Percentiles rank a stretch among this genome's conserved stretches.
phyloP scores from a whole-genome alignment of 2,888 invertebrate species.

The Dynastes grantii region DNA sequence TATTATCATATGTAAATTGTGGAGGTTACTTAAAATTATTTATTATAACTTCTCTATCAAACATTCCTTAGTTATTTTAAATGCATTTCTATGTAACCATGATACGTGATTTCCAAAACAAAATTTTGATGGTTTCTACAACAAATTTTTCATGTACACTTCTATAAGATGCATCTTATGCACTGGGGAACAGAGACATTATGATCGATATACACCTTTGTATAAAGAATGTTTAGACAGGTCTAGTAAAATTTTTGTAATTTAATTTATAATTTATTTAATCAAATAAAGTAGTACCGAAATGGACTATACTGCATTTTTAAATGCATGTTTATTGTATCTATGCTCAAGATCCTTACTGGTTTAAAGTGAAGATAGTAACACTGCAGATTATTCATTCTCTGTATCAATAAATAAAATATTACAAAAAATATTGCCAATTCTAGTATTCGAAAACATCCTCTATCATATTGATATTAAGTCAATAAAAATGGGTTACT shows the following conservation, averaged over 20 bases:
- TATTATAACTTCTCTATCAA: slow-evolving; percentile 29
- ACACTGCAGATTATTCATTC: not conserved
- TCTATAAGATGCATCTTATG: not conserved
- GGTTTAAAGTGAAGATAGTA: not conserved
- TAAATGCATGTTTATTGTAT: slow-evolving; percentile 30
- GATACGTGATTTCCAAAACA: not conserved
- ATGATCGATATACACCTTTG: slow-evolving; percentile 29
- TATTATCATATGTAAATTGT: slow-evolving; percentile 23
- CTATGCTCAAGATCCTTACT: slow-evolving; percentile 13
- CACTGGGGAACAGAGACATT: slow-evolving; percentile 33
- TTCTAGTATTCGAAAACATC: not conserved
- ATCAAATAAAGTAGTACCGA: slow-evolving; percentile 30
- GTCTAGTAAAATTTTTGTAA: slow-evolving; percentile 43
- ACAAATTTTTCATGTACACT: slow-evolving; percentile 8
- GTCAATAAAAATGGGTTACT: not conserved
- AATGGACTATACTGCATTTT: slow-evolving; percentile 28
- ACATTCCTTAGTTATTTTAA: slow-evolving; percentile 34
- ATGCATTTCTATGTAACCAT: slow-evolving; percentile 25
- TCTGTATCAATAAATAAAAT: not conserved
- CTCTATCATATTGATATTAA: not conserved
- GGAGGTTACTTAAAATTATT: slow-evolving; percentile 45
- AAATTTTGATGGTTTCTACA: slow-evolving; percentile 13
- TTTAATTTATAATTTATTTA: slow-evolving; percentile 46
- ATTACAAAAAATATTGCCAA: not conserved
- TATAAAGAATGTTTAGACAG: slow-evolving; percentile 40